These are phyloP conservation scores for Opisthocomus hoazin DNA, from an alignment of 2,113 vertebrate genomes.

Conservation along the genomic window DNA sequence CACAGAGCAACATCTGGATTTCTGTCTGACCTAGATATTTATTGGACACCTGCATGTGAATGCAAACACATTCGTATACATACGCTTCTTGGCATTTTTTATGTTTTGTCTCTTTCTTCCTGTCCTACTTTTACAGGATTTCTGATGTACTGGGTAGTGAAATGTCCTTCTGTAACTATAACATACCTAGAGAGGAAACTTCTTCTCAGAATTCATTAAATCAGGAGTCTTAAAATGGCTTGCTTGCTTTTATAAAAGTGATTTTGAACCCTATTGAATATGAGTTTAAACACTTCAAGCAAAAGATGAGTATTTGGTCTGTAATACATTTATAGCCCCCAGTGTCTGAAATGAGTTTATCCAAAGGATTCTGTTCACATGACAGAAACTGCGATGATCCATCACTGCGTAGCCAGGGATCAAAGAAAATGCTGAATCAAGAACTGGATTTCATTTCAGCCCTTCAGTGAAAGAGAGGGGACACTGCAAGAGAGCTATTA, in stretches of 20 bases:
- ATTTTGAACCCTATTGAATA: background rate
- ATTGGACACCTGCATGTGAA: background rate
- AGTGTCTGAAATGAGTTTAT: slow-evolving; percentile 42
- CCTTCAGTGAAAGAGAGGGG: background rate
- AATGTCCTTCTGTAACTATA: background rate
- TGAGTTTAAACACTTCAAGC: slow-evolving; percentile 40
- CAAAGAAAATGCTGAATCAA: slow-evolving; percentile 49
- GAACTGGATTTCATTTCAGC: slow-evolving; percentile 1
- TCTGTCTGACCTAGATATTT: background rate
- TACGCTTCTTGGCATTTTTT: background rate
- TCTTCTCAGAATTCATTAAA: background rate
- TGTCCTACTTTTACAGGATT: background rate
- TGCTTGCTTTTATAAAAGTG: background rate
- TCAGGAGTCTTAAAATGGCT: slow-evolving; percentile 1
- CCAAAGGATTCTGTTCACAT: slow-evolving; percentile 45
- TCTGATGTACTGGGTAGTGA: background rate
- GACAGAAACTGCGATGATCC: slow-evolving; percentile 66
- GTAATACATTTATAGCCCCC: slow-evolving; percentile 5
- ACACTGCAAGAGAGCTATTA: background rate
- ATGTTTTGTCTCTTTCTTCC: background rate
- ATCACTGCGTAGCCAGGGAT: background rate
- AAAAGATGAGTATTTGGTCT: slow-evolving; percentile 42
- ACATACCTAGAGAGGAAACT: background rate
- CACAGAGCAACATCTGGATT: background rate
- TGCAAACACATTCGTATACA: background rate